These are phyloP conservation scores for Odobenus rosmarus DNA, from an alignment of 2,113 vertebrate species.

Conservation along the genomic window DNA sequence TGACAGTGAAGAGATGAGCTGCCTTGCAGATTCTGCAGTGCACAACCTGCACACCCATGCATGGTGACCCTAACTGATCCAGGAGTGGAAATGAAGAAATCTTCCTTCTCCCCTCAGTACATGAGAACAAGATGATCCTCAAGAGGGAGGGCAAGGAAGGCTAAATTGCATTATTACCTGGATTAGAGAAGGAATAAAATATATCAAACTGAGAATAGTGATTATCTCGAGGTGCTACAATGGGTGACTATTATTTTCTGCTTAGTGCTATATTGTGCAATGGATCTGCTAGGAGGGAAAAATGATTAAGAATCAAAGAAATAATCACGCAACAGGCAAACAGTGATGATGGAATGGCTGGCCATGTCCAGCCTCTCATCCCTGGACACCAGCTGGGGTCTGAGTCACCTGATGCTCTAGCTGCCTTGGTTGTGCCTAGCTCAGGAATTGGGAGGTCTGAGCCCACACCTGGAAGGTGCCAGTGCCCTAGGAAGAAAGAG, in stretches of 20 bases:
- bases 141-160: neutral
- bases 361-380: neutral
- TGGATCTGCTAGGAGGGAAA: neutral
- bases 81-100: neutral
- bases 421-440: neutral
- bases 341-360: neutral
- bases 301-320: neutral
- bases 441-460: neutral
- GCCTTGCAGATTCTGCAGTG: neutral
- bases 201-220: neutral
- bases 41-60: neutral
- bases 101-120: neutral
- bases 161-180: neutral
- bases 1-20: neutral
- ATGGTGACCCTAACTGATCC: neutral
- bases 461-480: neutral
- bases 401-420: neutral
- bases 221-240: neutral
- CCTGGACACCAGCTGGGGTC: neutral
- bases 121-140: neutral
- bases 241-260: neutral
- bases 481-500: neutral
- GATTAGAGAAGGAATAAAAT: neutral
- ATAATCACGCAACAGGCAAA: neutral
- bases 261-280: neutral